phyloP scores from a whole-genome alignment of 1,140 invertebrate genomes.

The Lutraria rhynchaena region DNA sequence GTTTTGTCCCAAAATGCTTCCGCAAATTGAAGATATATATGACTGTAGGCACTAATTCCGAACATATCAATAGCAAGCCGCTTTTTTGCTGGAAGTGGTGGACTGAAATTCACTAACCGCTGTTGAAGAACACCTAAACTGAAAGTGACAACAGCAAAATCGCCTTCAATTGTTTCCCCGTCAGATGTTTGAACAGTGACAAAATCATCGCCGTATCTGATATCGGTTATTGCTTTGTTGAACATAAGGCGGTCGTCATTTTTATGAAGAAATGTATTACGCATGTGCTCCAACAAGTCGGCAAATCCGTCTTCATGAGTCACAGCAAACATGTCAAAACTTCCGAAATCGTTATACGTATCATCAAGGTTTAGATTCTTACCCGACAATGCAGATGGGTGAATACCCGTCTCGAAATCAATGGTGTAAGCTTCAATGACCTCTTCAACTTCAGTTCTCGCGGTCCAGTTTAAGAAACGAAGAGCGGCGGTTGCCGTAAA shows the following conservation, averaged over 20 bases:
- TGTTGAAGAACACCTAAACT: constrained; percentile 54
- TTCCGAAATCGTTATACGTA: constrained; percentile 22
- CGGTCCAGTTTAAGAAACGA: constrained; percentile 22
- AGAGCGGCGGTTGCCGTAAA: constrained; percentile 34
- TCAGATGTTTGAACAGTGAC: constrained; percentile 30
- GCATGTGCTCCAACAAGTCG: constrained; percentile 11
- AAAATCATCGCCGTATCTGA: background rate
- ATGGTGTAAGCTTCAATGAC: constrained; percentile 26
- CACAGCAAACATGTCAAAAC: constrained; percentile 21
- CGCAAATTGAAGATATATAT: constrained; percentile 48
- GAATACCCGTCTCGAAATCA: constrained; percentile 31
- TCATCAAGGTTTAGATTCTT: constrained; percentile 12
- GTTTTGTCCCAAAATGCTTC: constrained; percentile 47
- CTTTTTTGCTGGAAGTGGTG: constrained; percentile 20
- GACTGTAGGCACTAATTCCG: constrained; percentile 8
- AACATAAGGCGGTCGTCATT: constrained; percentile 3
- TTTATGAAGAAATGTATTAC: background rate
- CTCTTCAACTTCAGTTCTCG: constrained; percentile 31
- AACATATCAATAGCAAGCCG: constrained; percentile 44
- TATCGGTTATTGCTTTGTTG: constrained; percentile 27
- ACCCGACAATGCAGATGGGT: constrained; percentile 15
- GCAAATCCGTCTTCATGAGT: constrained; percentile 31
- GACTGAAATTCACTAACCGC: constrained; percentile 20
- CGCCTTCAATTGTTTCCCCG: constrained; percentile 9
- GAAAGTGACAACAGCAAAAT: constrained; percentile 46